Percentiles rank a stretch among this genome's conserved stretches.
Conservation (phyloP, 2,113 vertebrate species). For the Passer montanus region DNA sequence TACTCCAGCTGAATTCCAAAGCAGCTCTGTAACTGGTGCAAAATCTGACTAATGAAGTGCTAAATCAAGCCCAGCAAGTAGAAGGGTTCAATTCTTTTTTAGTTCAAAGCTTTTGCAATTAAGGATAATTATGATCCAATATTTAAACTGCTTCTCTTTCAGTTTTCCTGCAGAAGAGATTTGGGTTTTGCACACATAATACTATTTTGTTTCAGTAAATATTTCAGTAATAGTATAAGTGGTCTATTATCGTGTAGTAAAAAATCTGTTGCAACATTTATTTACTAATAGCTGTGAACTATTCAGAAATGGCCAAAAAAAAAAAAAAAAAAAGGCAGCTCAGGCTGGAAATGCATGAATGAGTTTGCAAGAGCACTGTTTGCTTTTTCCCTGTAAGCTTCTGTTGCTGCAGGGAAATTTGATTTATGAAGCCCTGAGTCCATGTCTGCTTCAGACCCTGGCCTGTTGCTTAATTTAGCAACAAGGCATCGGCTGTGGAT, state of each 20-base stretch:
- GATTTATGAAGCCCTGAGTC: conserved; percentile 63
- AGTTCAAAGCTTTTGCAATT: conserved; percentile 41
- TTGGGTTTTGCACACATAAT: conserved; percentile 24
- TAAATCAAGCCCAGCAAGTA: conserved; percentile 53
- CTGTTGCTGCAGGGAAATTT: conserved; percentile 52
- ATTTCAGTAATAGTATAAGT: conserved; percentile 31
- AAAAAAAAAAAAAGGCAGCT: neutral
- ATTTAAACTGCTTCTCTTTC: conserved; percentile 26
- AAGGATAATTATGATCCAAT: conserved; percentile 6
- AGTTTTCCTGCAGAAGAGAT: conserved; percentile 33
- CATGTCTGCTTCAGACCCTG: conserved; percentile 43
- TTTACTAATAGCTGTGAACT: conserved; percentile 21
- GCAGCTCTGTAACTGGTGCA: conserved; percentile 32
- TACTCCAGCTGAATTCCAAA: conserved; percentile 45
- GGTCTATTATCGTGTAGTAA: conserved; percentile 1
- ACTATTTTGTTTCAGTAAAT: conserved; percentile 15
- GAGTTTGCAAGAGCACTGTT: conserved; percentile 29
- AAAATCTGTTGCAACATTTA: conserved; percentile 28
- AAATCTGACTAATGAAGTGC: conserved; percentile 44
- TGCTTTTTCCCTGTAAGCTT: conserved; percentile 35
- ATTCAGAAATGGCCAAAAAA: neutral
- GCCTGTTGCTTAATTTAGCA: conserved; percentile 68
- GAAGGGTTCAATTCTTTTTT: conserved; percentile 33
- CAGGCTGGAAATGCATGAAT: conserved; percentile 42
- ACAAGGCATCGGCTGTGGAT: neutral